These are phyloP conservation scores for Trachelipus rathkii DNA, from an alignment of 1,140 invertebrate species.

Conservation along the genomic window DNA sequence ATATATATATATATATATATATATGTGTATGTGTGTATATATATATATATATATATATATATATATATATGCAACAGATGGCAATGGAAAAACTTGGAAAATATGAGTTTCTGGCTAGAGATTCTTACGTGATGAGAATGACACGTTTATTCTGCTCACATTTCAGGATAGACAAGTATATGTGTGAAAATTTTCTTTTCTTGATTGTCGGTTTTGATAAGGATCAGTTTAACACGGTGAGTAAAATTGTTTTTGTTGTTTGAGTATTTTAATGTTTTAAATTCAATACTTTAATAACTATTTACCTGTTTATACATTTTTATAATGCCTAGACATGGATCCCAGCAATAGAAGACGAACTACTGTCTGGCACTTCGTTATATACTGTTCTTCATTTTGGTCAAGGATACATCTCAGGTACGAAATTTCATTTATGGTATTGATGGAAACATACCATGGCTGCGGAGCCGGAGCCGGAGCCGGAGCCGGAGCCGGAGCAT, in stretches of 20 bases:
- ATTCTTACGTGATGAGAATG: neutral
- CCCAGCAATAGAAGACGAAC: neutral
- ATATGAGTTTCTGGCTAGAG: neutral
- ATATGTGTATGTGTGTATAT: neutral
- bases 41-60: slow-evolving; percentile 9
- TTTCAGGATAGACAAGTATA: neutral
- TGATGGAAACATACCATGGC: too few species aligned
- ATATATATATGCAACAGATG: neutral
- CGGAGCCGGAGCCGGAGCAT: too few species aligned
- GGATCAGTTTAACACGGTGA: neutral
- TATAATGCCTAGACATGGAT: neutral
- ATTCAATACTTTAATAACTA: too few species aligned
- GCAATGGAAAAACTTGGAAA: neutral
- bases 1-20: slow-evolving; percentile 15
- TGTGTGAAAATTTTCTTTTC: neutral
- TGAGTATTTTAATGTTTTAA: too few species aligned
- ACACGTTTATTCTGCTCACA: neutral
- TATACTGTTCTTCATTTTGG: neutral
- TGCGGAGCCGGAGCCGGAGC: too few species aligned
- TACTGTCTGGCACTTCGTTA: neutral
- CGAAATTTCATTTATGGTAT: too few species aligned
- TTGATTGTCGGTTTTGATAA: neutral
- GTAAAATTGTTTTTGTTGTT: neutral
- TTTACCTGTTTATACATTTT: too few species aligned
- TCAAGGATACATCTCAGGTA: neutral